These are phyloP conservation scores for Leuciscus idus DNA, from an alignment of 2,113 vertebrate species.

Conservation along the genomic window DNA sequence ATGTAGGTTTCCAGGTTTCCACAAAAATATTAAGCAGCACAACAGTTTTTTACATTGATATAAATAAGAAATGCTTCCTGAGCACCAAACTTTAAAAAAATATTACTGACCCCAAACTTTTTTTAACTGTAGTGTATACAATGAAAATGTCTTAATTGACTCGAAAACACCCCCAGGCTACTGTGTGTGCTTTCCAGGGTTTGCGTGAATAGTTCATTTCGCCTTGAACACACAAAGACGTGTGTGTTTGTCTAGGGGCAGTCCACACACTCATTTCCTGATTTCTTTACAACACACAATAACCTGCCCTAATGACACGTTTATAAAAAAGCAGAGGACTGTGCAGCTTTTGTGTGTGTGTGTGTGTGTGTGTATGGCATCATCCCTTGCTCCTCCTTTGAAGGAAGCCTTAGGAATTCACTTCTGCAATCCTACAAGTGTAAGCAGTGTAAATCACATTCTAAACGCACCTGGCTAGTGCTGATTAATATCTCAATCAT, in stretches of 20 bases:
- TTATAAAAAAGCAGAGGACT: conserved; percentile 14
- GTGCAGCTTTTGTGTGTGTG: background rate
- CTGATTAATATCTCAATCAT: conserved; percentile 65
- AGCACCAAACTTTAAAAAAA: background rate
- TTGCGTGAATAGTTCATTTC: conserved; percentile 3
- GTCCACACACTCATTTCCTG: conserved; percentile 10
- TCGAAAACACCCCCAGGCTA: background rate
- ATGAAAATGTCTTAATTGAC: background rate
- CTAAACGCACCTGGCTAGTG: conserved; percentile 44
- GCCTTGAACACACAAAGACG: conserved; percentile 31
- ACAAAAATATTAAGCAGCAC: too few relatives aligned
- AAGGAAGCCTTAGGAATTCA: conserved; percentile 58
- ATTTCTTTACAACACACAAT: conserved; percentile 32
- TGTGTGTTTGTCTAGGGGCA: conserved; percentile 13
- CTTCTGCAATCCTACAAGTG: conserved; percentile 56
- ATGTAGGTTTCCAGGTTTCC: too few relatives aligned
- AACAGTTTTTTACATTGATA: too few relatives aligned
- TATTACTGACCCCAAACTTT: background rate
- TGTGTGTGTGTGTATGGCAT: background rate
- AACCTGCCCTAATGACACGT: conserved; percentile 14
- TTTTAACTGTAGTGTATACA: background rate
- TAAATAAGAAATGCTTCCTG: too few relatives aligned
- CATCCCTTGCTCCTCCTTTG: conserved; percentile 11
- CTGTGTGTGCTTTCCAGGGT: background rate
- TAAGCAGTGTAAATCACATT: conserved; percentile 49